A percentile compares a stretch with the other conserved stretches of the same genome.
Evolutionary conservation across 1,140 invertebrate species (phyloP).

Genomic region (Pararge aegeria): DNA sequence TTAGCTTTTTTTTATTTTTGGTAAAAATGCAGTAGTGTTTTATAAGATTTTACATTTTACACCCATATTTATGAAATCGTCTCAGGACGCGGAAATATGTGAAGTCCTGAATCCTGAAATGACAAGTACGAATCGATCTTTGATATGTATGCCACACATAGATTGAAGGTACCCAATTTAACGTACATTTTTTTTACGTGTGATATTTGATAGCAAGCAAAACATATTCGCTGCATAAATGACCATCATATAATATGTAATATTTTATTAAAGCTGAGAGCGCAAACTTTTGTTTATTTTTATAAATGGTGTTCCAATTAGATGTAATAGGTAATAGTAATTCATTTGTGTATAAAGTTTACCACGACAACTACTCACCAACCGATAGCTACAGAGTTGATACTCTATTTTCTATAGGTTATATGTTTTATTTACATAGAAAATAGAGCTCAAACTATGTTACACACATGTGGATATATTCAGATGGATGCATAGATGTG

Average conservation of each 20-base stretch:
- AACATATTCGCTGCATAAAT: background rate
- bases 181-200: no score
- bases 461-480: no score
- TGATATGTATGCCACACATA: no score
- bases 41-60: background rate
- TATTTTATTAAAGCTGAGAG: background rate
- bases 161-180: no score
- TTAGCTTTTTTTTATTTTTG: background rate
- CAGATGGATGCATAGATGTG: background rate
- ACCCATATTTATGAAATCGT: no score
- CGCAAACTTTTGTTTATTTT: background rate
- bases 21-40: background rate
- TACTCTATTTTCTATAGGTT: background rate
- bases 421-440: background rate
- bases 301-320: slow-evolving; percentile 12
- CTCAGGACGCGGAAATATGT: no score
- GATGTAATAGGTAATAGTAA: background rate
- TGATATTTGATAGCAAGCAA: background rate
- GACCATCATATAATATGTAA: no score
- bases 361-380: background rate
- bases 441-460: background rate
- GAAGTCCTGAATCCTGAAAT: no score
- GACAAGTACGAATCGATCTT: no score
- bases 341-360: background rate
- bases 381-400: background rate